Evolutionary conservation across 2,888 invertebrate species (phyloP), one percentile per base, ranked within the genome.

Genomic region (Acleris cristana): DNA sequence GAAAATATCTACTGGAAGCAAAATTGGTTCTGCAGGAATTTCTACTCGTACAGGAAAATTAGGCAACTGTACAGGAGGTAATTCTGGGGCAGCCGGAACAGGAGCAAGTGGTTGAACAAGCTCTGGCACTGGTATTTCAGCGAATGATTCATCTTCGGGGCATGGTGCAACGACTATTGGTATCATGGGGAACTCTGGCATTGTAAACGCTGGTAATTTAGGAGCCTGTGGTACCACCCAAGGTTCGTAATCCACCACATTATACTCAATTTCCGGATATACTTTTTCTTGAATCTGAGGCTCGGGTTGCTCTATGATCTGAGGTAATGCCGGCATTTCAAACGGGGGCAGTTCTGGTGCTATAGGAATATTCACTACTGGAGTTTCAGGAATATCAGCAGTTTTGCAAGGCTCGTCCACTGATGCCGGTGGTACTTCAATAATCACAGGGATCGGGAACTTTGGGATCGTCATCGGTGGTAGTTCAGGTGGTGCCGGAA

Each of bases 211-310:
- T 3, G 73, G 69, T 45, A 75, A 51, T 51, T 65, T 40, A 23
- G 74, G 75, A 6, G 74, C 65, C 54, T 68, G 65, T 23, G 73
- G 74, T 51, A 76, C 65, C 3, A 62, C 56, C 14, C 70, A 44
- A 51, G 70, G 67, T 52, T 58, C 19, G 1, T 44, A 19, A n/a
- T 64, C 64, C 52, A 64, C n/a, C 14, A 40, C 45, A 52, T 44
- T 64, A 18, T 26, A 18, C 16, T 56, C 19, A 10, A 56, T 56
- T 56, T 64, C 63, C 6, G 55, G 49, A 8, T 34, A 26, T 14
- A 7, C 40, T 49, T 56, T 55, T 18, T 54, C 49, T 16, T 48
- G 19, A 10, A 63, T 3, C 10, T 10, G 45, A 12, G 51, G 51
- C 45, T 44, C 56, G 30, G 60, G 60, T 40, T 45, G 6, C 34